These are phyloP conservation scores for Bryconaethiops microstoma DNA, from an alignment of 2,797 vertebrate genomes.

Conservation along the genomic window DNA sequence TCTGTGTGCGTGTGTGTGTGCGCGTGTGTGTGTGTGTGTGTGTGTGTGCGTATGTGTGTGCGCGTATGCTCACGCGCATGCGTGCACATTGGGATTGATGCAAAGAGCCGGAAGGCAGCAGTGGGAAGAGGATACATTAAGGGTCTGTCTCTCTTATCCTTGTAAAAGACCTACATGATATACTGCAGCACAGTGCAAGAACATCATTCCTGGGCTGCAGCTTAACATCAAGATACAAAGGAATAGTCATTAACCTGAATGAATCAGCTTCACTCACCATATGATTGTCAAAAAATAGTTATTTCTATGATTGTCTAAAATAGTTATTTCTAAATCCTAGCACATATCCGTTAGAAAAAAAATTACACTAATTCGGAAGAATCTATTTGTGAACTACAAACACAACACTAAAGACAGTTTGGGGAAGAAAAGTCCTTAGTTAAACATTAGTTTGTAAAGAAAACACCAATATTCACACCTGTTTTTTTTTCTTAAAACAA, in stretches of 20 bases:
- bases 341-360: neutral
- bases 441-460: neutral
- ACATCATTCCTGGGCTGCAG: constrained; percentile 2
- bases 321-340: neutral
- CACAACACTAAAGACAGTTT: neutral
- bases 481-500: neutral
- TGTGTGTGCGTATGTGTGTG: neutral
- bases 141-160: constrained; percentile 29
- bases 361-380: neutral
- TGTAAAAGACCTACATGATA: constrained; percentile 28
- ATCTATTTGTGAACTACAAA: neutral
- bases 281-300: constrained; percentile 1
- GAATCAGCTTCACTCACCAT: constrained; percentile 14
- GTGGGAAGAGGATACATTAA: constrained; percentile 43
- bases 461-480: neutral
- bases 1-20: neutral
- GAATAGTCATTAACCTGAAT: constrained; percentile 14
- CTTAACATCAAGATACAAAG: constrained; percentile 1
- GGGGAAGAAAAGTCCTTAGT: neutral
- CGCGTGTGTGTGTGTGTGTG: neutral
- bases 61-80: neutral
- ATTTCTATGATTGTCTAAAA: constrained; percentile 2
- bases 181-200: neutral
- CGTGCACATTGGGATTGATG: constrained; percentile 13
- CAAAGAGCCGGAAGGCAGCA: constrained; percentile 58